These are phyloP conservation scores for Magallana ariakensis DNA, from an alignment of 1,140 invertebrate genomes.

Conservation along the genomic window DNA sequence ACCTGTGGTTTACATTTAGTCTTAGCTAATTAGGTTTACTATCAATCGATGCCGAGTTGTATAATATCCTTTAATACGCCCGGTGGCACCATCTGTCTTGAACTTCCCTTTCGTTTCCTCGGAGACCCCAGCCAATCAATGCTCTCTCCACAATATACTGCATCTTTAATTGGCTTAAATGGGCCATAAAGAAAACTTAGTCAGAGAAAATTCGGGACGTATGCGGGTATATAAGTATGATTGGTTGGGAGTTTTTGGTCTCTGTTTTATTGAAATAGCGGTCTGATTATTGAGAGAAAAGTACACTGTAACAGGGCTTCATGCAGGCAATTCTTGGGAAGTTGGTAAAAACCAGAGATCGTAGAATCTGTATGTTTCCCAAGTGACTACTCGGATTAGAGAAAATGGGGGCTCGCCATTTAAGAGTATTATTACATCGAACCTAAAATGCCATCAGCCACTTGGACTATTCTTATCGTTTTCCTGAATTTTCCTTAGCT, in stretches of 20 bases:
- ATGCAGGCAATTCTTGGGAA: background rate
- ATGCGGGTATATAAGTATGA: slow-evolving; percentile 34
- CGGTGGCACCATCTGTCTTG: slow-evolving; percentile 29
- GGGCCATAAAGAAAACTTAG: background rate
- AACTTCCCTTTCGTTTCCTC: slow-evolving; percentile 1
- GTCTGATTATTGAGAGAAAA: background rate
- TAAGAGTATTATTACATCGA: background rate
- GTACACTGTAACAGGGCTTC: background rate
- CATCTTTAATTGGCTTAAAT: slow-evolving; percentile 37
- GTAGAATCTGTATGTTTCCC: background rate
- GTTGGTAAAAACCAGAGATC: background rate
- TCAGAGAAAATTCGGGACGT: slow-evolving; percentile 22
- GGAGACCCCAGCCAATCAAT: slow-evolving; percentile 23
- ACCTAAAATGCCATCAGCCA: background rate
- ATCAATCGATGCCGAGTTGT: slow-evolving; percentile 27
- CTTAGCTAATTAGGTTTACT: slow-evolving; percentile 19
- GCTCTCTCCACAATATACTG: slow-evolving; percentile 3
- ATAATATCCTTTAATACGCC: slow-evolving; percentile 32
- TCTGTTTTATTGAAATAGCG: background rate
- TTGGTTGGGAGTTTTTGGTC: background rate
- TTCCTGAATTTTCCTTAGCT: too few species aligned
- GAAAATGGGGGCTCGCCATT: background rate
- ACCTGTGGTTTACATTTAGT: slow-evolving; percentile 31
- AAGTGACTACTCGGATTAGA: background rate
- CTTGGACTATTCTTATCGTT: background rate